A percentile compares a stretch with the other conserved stretches of the same genome.
Conservation (phyloP, 1,140 invertebrate genomes). For the Camponotus floridanus region DNA sequence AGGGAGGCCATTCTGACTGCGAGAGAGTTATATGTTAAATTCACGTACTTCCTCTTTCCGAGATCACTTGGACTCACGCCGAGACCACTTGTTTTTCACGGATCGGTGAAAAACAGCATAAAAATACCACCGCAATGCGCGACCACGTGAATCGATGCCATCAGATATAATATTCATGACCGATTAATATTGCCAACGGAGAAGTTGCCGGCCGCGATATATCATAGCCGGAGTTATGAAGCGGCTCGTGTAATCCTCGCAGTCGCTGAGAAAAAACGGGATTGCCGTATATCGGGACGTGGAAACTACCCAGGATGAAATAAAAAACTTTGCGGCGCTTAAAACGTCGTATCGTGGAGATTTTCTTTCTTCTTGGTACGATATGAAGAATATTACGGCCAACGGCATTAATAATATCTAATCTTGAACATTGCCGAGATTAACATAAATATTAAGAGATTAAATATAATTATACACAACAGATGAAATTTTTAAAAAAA, state of each 20-base stretch:
- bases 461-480: not conserved
- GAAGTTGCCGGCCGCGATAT: constrained; percentile 43
- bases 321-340: constrained; percentile 20
- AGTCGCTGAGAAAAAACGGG: constrained; percentile 20
- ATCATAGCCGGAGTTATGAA: constrained; percentile 26
- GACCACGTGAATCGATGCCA: constrained; percentile 39
- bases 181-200: constrained; percentile 45
- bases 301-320: not conserved
- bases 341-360: not conserved
- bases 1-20: constrained; percentile 31
- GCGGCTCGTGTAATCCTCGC: constrained; percentile 46
- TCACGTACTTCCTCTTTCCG: not conserved
- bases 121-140: constrained; percentile 2
- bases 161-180: constrained; percentile 55
- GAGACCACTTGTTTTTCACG: too few relatives aligned
- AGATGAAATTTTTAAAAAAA: not conserved
- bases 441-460: not conserved
- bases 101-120: constrained; percentile 16
- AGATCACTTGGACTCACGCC: constrained; percentile 21
- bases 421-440: not conserved
- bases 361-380: not conserved
- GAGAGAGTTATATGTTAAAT: constrained; percentile 58
- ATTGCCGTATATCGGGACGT: constrained; percentile 26
- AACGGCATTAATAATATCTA: not conserved
- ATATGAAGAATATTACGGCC: not conserved